These are phyloP conservation scores for Protosalanx chinensis DNA, from an alignment of 2,797 vertebrate genomes.

Conservation along the genomic window DNA sequence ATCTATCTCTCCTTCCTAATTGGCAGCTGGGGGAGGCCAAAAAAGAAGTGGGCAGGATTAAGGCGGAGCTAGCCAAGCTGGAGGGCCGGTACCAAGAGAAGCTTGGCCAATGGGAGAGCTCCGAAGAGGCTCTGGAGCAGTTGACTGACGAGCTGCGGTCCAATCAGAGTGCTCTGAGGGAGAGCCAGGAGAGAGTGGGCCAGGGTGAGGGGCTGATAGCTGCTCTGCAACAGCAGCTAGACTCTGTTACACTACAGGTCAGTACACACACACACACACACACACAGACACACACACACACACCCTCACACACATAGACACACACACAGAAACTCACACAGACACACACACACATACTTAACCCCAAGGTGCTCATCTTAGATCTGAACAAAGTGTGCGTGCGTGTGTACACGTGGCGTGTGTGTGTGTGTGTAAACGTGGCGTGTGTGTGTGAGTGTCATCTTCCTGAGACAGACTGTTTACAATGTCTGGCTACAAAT, in stretches of 20 bases:
- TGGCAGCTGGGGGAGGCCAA: slow-evolving; percentile 49
- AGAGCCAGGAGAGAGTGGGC: slow-evolving; percentile 47
- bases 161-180: slow-evolving; percentile 49
- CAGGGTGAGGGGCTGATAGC: slow-evolving; percentile 43
- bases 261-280: not conserved
- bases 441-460: slow-evolving; percentile 68
- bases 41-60: slow-evolving; percentile 34
- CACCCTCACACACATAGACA: not conserved
- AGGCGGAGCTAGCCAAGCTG: slow-evolving; percentile 61
- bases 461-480: slow-evolving; percentile 69
- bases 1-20: not conserved
- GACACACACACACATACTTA: too few relatives aligned
- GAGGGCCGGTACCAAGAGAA: slow-evolving; percentile 61
- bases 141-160: slow-evolving; percentile 65
- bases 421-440: slow-evolving; percentile 36
- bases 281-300: not conserved
- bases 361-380: not conserved
- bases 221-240: slow-evolving; percentile 50
- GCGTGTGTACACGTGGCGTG: not conserved
- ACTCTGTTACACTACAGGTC: slow-evolving; percentile 56
- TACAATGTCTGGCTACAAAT: slow-evolving; percentile 79
- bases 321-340: not conserved
- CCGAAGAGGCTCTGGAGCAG: slow-evolving; percentile 65
- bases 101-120: slow-evolving; percentile 61
- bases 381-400: not conserved